A percentile compares a stretch with the other conserved stretches of the same genome.
These are phyloP conservation scores for Caenorhabditis wallacei DNA, from an alignment of 2,888 invertebrate species.

Conservation along the genomic window DNA sequence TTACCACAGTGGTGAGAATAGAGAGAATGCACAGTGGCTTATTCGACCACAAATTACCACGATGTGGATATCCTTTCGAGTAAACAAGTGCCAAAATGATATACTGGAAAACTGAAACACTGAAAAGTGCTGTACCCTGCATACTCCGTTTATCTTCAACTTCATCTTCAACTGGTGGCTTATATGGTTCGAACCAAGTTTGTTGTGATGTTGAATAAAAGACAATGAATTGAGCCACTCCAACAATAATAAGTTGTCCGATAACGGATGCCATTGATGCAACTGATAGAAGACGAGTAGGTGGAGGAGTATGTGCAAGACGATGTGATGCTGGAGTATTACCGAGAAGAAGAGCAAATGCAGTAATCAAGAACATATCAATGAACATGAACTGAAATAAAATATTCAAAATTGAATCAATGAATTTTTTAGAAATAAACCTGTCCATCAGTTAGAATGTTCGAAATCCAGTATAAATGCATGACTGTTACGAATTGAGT, in stretches of 20 bases:
- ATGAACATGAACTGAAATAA: conserved; percentile 85
- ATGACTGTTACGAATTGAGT: conserved; percentile 89
- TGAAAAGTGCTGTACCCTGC: conserved; percentile 91
- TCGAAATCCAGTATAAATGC: conserved; percentile 85
- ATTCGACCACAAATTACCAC: conserved; percentile 63
- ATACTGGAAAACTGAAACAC: conserved; percentile 88
- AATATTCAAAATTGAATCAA: not conserved
- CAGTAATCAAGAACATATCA: conserved; percentile 85
- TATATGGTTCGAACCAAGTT: conserved; percentile 81
- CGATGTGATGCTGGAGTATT: conserved; percentile 79
- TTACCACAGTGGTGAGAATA: conserved; percentile 69
- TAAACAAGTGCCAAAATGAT: conserved; percentile 89
- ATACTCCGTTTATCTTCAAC: conserved; percentile 87
- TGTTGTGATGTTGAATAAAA: conserved; percentile 79
- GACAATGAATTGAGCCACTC: conserved; percentile 85
- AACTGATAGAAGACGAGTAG: conserved; percentile 86
- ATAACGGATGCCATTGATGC: conserved; percentile 88
- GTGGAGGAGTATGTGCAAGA: conserved; percentile 78
- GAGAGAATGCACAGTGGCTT: conserved; percentile 66
- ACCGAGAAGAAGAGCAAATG: conserved; percentile 84
- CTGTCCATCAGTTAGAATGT: conserved; percentile 82
- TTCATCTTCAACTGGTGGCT: conserved; percentile 84
- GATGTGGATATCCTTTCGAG: conserved; percentile 86
- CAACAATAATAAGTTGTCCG: conserved; percentile 87
- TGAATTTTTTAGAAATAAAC: conserved; percentile 44